phyloP scores from a whole-genome alignment of 2,797 vertebrate genomes.

The Bovichtus variegatus region DNA sequence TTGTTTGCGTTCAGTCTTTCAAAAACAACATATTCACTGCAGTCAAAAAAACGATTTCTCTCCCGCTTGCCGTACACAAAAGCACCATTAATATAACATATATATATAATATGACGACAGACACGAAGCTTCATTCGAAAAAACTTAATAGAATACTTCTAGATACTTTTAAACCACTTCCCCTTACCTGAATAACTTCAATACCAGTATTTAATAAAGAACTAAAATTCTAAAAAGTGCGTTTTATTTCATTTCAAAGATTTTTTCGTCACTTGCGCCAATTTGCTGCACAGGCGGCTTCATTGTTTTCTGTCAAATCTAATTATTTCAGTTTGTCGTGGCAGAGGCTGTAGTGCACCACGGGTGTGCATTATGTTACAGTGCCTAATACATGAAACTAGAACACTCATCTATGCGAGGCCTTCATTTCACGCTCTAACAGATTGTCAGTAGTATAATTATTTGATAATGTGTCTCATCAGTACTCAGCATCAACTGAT shows the following conservation, averaged over 20 bases:
- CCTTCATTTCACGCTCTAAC: neutral
- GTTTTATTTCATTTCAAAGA: neutral
- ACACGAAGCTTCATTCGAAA: too few relatives aligned
- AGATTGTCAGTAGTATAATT: neutral
- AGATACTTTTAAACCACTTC: too few relatives aligned
- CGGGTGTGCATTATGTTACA: neutral
- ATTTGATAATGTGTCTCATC: conserved; percentile 2
- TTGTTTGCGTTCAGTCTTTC: too few relatives aligned
- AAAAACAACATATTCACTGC: too few relatives aligned
- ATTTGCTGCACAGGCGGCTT: conserved; percentile 16
- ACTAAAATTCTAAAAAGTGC: neutral
- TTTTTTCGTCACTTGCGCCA: neutral
- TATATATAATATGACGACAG: too few relatives aligned
- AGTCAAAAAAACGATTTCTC: too few relatives aligned
- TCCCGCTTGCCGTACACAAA: too few relatives aligned
- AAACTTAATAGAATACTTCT: too few relatives aligned
- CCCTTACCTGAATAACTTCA: neutral
- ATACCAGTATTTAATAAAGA: neutral
- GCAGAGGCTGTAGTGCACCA: conserved; percentile 7
- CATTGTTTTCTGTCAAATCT: conserved; percentile 34
- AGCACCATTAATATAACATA: too few relatives aligned
- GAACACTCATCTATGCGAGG: neutral
- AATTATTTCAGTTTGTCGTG: conserved; percentile 35
- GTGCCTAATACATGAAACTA: conserved; percentile 1
- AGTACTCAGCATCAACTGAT: neutral